phyloP scores from a whole-genome alignment of 1,140 invertebrate species.

The Protaetia brevitarsis region DNA sequence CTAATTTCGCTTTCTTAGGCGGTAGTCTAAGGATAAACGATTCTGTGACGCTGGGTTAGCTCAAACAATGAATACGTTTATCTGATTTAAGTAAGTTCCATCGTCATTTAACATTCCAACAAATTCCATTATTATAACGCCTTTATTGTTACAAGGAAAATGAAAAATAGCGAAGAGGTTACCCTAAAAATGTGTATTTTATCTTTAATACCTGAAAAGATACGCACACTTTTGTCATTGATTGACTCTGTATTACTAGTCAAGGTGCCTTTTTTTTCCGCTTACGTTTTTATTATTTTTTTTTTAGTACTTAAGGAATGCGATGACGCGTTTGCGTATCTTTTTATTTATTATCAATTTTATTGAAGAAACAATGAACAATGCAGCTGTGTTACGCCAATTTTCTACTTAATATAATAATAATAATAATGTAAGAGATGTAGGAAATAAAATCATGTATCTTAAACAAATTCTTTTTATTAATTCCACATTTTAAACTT shows the following conservation, averaged over 20 bases:
- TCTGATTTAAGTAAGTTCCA: too few relatives aligned
- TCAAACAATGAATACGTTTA: too few relatives aligned
- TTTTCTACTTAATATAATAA: not conserved
- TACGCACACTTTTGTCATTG: not conserved
- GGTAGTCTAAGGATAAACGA: too few relatives aligned
- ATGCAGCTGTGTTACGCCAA: too few relatives aligned
- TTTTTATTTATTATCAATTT: constrained; percentile 1
- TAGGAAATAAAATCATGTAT: not conserved
- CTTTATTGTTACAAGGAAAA: too few relatives aligned
- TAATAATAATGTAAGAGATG: not conserved
- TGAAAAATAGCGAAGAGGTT: too few relatives aligned
- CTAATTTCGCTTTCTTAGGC: too few relatives aligned
- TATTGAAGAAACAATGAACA: not conserved
- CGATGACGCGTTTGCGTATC: not conserved
- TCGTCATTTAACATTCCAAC: too few relatives aligned
- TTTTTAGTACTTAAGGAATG: constrained; percentile 21
- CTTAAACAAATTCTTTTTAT: not conserved
- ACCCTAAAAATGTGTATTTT: too few relatives aligned
- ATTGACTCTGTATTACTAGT: constrained; percentile 5
- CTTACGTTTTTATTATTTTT: not conserved
- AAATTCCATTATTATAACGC: too few relatives aligned
- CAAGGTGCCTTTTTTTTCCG: constrained; percentile 13
- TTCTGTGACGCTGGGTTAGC: too few relatives aligned
- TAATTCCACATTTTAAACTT: too few relatives aligned
- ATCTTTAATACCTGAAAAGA: not conserved